Evolutionary conservation across 2,113 vertebrate genomes (phyloP).

Genomic region (Tricholaema leucomelas): DNA sequence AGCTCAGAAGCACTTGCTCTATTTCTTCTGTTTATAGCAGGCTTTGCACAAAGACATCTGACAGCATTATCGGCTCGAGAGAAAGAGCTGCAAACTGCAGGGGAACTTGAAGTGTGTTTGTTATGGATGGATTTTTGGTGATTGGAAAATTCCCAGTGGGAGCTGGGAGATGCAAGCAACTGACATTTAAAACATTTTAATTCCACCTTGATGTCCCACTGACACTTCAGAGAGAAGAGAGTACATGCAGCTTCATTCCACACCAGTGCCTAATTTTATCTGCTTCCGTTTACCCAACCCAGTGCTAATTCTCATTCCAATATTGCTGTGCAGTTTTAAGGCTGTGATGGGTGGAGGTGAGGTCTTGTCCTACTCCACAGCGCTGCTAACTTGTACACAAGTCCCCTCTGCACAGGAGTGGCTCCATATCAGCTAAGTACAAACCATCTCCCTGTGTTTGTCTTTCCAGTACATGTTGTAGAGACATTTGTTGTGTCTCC

Average conservation of each 20-base stretch:
- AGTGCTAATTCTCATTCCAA: neutral
- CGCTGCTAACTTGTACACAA: neutral
- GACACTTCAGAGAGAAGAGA: neutral
- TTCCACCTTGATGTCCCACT: neutral
- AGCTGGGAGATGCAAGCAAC: neutral
- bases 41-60: neutral
- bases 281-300: neutral
- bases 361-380: neutral
- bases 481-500: rapidly evolving
- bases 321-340: neutral
- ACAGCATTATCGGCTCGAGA: neutral
- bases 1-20: neutral
- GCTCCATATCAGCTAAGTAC: rapidly evolving
- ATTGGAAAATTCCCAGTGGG: neutral
- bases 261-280: neutral
- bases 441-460: neutral
- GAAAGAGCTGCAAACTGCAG: neutral
- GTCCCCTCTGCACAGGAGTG: too few species aligned
- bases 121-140: neutral
- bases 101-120: neutral
- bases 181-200: neutral
- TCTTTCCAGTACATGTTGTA: rapidly evolving
- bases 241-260: neutral
- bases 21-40: neutral
- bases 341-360: neutral